Conservation (phyloP, 2,888 invertebrate species). For the Erpobdella octoculata region DNA sequence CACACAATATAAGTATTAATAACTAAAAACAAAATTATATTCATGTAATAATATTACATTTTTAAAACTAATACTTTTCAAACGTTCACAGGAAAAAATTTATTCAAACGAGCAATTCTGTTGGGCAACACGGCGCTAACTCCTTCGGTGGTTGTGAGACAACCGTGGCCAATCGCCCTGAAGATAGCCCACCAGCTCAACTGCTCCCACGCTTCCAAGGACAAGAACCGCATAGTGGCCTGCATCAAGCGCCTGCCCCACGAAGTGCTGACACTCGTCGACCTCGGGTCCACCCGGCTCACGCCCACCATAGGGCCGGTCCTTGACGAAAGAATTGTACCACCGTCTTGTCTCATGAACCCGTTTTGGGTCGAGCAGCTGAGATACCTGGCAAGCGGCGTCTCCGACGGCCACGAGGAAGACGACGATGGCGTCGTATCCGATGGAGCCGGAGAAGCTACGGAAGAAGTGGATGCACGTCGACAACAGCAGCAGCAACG, state of each 20-base stretch:
- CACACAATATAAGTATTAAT: not conserved
- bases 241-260: slow-evolving; percentile 19
- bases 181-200: not conserved
- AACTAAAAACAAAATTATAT: not conserved
- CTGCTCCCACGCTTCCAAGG: slow-evolving; percentile 16
- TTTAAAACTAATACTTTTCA: not conserved
- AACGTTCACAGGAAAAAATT: slow-evolving; percentile 6
- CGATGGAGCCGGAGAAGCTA: not conserved
- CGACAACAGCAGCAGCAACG: slow-evolving; percentile 5
- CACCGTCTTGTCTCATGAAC: not conserved
- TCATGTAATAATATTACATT: not conserved
- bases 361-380: not conserved
- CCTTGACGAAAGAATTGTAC: slow-evolving; percentile 11
- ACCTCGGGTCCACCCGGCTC: not conserved
- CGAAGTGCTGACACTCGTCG: not conserved
- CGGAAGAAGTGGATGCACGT: not conserved
- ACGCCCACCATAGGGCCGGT: slow-evolving; percentile 10
- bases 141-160: slow-evolving; percentile 3
- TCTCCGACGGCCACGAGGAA: not conserved
- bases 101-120: slow-evolving; percentile 16
- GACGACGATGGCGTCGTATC: not conserved
- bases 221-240: slow-evolving; percentile 2
- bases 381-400: not conserved
- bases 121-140: slow-evolving; percentile 8
- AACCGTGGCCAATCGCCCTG: not conserved